Evolutionary conservation across 2,113 vertebrate species (phyloP).

Genomic region (Amphilophus citrinellus): DNA sequence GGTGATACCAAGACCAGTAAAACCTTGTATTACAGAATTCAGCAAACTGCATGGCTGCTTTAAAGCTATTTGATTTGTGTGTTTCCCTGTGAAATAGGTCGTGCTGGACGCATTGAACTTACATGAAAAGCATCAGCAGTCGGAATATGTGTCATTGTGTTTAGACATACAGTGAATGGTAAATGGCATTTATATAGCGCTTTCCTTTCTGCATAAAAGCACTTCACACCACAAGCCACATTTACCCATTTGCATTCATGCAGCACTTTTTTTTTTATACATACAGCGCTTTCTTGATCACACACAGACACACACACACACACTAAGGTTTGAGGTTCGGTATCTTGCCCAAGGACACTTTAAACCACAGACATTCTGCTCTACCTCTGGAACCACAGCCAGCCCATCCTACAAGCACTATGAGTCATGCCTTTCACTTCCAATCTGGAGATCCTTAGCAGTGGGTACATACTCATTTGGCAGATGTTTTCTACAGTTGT

Average conservation of each 20-base stretch:
- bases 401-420: neutral
- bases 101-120: neutral
- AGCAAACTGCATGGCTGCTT: slow-evolving; percentile 13
- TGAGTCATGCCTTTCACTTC: neutral
- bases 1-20: slow-evolving; percentile 1
- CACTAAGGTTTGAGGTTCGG: neutral
- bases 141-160: neutral
- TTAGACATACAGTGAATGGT: slow-evolving; percentile 9
- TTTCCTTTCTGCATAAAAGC: slow-evolving; percentile 5
- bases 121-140: slow-evolving; percentile 5
- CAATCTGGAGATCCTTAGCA: slow-evolving; percentile 10
- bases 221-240: neutral
- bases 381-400: slow-evolving; percentile 13
- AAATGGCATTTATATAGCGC: neutral
- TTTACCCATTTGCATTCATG: neutral
- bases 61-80: neutral
- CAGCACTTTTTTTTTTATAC: too few species aligned
- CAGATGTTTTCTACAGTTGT: neutral
- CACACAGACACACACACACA: neutral
- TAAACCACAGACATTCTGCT: neutral
- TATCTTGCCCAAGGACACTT: slow-evolving; percentile 1
- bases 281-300: neutral
- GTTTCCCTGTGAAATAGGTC: neutral
- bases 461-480: neutral
- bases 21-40: neutral